Evolutionary conservation across 2,888 invertebrate genomes (phyloP).

Genomic region (Falcaria lacertinaria): DNA sequence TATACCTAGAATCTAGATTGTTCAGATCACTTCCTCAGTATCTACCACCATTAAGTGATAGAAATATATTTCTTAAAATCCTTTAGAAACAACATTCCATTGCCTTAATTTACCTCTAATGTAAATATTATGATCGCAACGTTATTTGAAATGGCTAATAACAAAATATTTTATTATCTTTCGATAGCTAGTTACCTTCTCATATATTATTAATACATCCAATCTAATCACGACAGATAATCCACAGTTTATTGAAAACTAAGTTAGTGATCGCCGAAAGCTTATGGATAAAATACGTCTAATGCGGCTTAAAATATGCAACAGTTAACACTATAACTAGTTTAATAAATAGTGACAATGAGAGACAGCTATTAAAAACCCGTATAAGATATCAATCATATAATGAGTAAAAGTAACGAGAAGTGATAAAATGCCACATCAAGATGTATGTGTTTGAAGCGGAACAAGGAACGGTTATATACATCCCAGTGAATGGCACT

Average conservation of each 20-base stretch:
- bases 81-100: no score
- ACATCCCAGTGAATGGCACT: slow-evolving; percentile 21
- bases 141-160: slow-evolving; percentile 11
- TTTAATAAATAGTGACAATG: background rate
- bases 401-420: background rate
- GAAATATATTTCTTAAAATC: no score
- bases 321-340: no score
- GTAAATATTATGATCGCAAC: slow-evolving; percentile 19
- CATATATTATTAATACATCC: slow-evolving; percentile 17
- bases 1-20: no score
- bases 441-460: slow-evolving; percentile 10
- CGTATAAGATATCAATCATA: background rate
- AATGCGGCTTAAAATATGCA: no score
- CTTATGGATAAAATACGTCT: no score
- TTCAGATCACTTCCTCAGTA: no score
- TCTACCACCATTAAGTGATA: no score
- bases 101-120: slow-evolving; percentile 1
- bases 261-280: background rate
- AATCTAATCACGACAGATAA: slow-evolving; percentile 27
- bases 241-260: slow-evolving; percentile 4
- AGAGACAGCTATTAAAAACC: background rate
- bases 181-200: slow-evolving; percentile 7
- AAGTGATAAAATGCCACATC: background rate
- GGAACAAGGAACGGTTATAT: slow-evolving; percentile 26
- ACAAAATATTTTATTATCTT: slow-evolving; percentile 16